A percentile compares a stretch with the other conserved stretches of the same genome.
These are phyloP conservation scores for Onychomys torridus DNA, from an alignment of 2,797 vertebrate species.

Conservation along the genomic window DNA sequence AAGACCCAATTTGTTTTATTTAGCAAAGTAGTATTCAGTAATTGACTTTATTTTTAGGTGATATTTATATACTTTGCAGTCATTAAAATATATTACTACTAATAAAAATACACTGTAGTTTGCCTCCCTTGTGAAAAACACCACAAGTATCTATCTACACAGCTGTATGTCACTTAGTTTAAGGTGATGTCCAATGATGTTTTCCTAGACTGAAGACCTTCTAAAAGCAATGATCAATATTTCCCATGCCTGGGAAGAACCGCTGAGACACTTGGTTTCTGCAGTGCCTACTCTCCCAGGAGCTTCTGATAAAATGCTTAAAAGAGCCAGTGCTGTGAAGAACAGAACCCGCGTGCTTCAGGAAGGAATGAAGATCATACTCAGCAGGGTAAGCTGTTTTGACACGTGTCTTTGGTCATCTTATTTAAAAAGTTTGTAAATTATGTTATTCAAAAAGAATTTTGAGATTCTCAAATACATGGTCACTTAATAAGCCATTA, in stretches of 20 bases:
- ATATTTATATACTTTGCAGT: background rate
- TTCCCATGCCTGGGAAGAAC: background rate
- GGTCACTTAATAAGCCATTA: background rate
- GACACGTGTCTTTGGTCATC: background rate
- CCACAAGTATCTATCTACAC: too few species aligned
- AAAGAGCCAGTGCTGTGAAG: background rate
- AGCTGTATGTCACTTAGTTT: background rate
- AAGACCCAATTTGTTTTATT: background rate
- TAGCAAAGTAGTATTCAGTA: background rate
- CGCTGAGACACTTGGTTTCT: background rate
- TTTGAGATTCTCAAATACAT: background rate
- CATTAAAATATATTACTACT: background rate
- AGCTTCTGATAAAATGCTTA: background rate
- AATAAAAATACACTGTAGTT: background rate
- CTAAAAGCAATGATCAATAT: background rate
- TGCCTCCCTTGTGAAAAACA: too few species aligned
- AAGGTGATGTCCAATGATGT: background rate
- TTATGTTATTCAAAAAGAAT: background rate
- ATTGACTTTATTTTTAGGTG: too few species aligned
- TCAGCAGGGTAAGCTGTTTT: background rate
- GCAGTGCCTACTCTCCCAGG: background rate
- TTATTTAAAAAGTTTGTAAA: background rate
- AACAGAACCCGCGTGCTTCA: background rate
- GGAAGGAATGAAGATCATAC: background rate
- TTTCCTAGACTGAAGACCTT: background rate